Conservation (phyloP, 2,888 invertebrate genomes). For the Andricus quercusramuli region DNA sequence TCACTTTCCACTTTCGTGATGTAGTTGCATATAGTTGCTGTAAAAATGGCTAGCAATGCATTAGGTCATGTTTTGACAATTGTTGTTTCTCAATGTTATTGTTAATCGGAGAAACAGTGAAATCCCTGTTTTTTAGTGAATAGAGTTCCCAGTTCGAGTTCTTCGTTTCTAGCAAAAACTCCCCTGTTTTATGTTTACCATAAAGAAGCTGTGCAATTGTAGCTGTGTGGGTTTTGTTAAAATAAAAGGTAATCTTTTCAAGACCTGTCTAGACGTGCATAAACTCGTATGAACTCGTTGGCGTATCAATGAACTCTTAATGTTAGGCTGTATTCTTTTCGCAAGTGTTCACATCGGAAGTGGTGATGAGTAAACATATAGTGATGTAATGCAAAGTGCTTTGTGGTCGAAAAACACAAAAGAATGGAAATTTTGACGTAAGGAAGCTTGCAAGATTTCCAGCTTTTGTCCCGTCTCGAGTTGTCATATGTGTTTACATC, state of each 20-base stretch:
- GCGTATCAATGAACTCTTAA: constrained; percentile 26
- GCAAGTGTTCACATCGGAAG: not conserved
- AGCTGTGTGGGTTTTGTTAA: constrained; percentile 36
- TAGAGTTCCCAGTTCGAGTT: not conserved
- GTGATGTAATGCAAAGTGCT: constrained; percentile 24
- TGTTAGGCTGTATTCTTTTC: not conserved
- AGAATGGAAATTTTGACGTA: not conserved
- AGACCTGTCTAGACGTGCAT: constrained; percentile 37
- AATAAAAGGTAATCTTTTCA: constrained; percentile 37
- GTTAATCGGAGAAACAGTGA: not conserved
- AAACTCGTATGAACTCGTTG: constrained; percentile 28
- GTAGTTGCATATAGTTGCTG: constrained; percentile 12
- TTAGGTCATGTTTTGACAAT: constrained; percentile 13
- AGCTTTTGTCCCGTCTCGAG: not conserved
- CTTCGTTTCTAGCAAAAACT: constrained; percentile 4
- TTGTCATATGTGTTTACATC: not conserved
- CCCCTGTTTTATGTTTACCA: not conserved
- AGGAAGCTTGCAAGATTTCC: not conserved
- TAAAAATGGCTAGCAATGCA: constrained; percentile 16
- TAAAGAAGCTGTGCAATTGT: constrained; percentile 5
- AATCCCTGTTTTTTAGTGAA: constrained; percentile 4
- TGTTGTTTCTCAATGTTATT: constrained; percentile 14
- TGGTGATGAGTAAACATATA: constrained; percentile 23
- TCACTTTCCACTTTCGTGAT: constrained; percentile 12
- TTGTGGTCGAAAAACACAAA: not conserved